These are phyloP conservation scores for Aspidiotus destructor DNA, from an alignment of 2,888 invertebrate species.

Conservation along the genomic window DNA sequence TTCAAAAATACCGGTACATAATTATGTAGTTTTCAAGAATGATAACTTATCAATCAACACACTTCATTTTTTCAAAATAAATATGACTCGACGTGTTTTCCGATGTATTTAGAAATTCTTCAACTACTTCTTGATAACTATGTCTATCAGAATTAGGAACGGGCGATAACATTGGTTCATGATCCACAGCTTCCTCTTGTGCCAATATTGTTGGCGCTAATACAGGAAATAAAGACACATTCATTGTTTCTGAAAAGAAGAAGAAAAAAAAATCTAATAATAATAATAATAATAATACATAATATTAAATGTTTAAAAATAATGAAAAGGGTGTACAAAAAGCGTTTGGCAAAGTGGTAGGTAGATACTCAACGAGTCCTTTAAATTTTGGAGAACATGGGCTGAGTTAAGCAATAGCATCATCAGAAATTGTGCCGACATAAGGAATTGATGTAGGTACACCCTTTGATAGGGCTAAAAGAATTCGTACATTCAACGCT, in stretches of 20 bases:
- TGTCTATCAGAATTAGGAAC: background rate
- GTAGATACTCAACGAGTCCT: too few species aligned
- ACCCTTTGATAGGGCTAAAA: too few species aligned
- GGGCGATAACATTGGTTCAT: conserved; percentile 10
- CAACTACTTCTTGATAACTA: conserved; percentile 23
- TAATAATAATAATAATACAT: too few species aligned
- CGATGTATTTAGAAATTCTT: conserved; percentile 19
- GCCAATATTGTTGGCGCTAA: background rate
- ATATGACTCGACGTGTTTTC: background rate
- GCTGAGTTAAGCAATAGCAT: too few species aligned
- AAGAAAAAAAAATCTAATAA: background rate
- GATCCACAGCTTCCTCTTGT: background rate
- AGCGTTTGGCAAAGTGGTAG: too few species aligned
- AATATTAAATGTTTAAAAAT: too few species aligned
- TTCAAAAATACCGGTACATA: too few species aligned
- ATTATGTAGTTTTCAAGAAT: too few species aligned
- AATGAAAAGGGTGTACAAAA: background rate
- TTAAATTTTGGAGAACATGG: too few species aligned
- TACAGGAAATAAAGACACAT: background rate
- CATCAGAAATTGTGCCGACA: too few species aligned
- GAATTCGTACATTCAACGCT: too few species aligned
- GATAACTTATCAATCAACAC: background rate
- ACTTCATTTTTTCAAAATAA: conserved; percentile 26
- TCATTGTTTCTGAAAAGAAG: background rate
- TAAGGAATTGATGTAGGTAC: too few species aligned